Evolutionary conservation across 1,140 invertebrate species (phyloP), one percentile per base, ranked within the genome.

Genomic region (Gryon sp.): DNA sequence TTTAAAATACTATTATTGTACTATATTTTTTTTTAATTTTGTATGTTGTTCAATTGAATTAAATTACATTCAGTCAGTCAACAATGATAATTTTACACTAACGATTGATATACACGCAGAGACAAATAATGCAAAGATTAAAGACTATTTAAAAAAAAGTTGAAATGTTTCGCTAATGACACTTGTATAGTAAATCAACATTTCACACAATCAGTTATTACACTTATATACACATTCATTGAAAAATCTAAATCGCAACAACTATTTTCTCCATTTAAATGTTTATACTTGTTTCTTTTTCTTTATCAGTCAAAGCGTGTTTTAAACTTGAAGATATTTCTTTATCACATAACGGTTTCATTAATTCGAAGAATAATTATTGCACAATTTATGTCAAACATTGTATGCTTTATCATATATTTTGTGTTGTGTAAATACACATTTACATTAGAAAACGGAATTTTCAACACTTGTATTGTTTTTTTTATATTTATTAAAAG

Each of bases 1-100:
- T 53, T 69, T 20, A 69, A 59, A 69, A 69, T 69, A 69, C 22
- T 68, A 57, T 69, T 26, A 36, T 69, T 32, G 24, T 14, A 30
- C 30, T 40, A 53, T 15, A 34, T 43, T 34, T 50, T 6, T 36
- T 32, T 55, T 46, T 36, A 36, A 16, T 57, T n/a, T 57, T 30
- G 52, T 69, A 36, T 50, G 1, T n/a, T 57, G 30, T 9, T 59
- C 34, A 43, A 41, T 59, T 34, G 46, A 69, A 69, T 60, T 22
- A 57, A 38, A 30, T 53, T 11, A 8, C 46, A 46, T 53, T 70
- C 30, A 70, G 55, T 70, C 55, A 53, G 66, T 70, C 46, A 60
- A 53, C 28, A 53, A 22, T 53, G 28, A 59, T 52, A 69, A 48
- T 40, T 46, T 24, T 50, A 14, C 48, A 50, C 41, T 16, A 53